phyloP scores from a whole-genome alignment of 1,140 invertebrate genomes.

The Ladona fulva region DNA sequence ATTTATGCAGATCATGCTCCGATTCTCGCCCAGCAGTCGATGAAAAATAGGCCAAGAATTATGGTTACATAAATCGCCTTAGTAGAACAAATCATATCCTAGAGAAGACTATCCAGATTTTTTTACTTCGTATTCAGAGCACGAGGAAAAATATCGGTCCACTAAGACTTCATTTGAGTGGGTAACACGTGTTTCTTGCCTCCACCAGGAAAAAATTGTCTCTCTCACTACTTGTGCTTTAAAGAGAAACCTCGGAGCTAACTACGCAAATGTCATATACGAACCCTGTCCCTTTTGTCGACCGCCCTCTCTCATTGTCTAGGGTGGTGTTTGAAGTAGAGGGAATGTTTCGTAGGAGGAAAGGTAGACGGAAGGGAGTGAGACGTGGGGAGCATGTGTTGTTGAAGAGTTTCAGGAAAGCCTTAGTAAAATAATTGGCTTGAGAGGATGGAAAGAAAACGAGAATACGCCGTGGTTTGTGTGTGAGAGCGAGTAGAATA shows the following conservation, averaged over 20 bases:
- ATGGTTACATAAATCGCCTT: too few species aligned
- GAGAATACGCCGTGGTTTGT: not conserved
- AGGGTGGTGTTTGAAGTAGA: not conserved
- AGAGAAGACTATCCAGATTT: too few species aligned
- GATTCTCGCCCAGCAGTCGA: too few species aligned
- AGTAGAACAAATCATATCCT: too few species aligned
- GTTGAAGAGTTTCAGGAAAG: not conserved
- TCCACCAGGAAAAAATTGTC: not conserved
- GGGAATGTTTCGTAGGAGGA: not conserved
- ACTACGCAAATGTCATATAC: not conserved
- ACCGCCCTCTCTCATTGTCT: not conserved
- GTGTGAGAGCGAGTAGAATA: not conserved
- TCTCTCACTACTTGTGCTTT: not conserved
- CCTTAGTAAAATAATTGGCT: conserved; percentile 10
- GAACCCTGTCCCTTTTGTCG: not conserved
- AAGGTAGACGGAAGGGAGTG: not conserved
- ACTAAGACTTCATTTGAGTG: not conserved
- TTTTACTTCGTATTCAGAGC: not conserved
- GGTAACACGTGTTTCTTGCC: not conserved
- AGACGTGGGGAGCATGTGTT: not conserved
- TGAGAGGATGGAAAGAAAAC: not conserved
- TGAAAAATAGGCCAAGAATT: too few species aligned
- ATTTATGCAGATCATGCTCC: too few species aligned
- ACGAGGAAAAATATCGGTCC: too few species aligned
- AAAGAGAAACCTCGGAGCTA: not conserved